Base-by-base conservation (phyloP, 2,797 vertebrate genomes). In the Acomys russatus region DNA sequence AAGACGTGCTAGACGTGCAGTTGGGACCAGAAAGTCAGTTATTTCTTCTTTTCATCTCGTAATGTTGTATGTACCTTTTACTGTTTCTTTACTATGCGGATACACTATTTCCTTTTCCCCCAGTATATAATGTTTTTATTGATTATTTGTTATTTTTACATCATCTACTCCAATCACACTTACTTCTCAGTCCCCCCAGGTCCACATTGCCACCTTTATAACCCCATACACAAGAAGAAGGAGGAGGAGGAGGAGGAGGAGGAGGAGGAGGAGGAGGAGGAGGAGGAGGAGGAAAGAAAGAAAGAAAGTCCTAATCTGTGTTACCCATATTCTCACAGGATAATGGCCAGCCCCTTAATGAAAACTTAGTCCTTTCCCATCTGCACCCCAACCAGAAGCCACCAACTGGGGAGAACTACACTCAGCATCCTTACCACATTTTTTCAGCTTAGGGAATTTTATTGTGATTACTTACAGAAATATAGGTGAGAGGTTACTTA, bases 21-120 rank as follows among this genome's bases (percentile, higher is more conserved):
- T 25, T 18, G 7, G 35, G 9, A 20, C 76, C 30, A 49, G 25
- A 76, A 92, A 90, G 38, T 35, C 49, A 71, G 86, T 35, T 90
- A 74, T 82, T 70, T 90, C 76, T 66, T 79, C 84, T 76, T 90
- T 68, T 78, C 14, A 90, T 70, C 79, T 89, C 64, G 86, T 2
- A 84, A 77, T n/a, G 35, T 79, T 77, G 12, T 44, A 83, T 74
- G 5, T 49, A 77, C 38, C 71, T 96, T 88, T 74, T 5, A 20
- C 88, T 2, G 9, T 63, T 88, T 82, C 10, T 63, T 88, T 78
- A 68, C 59, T 11, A 76, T 51, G 61, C 90, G 22, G 15, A 33
- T 64, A 63, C 44, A 93, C 70, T 94, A 64, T 84, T 91, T 92
- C 22, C 71, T 74, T 35, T 74, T 74, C 23, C 23, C 38, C 17